Conservation (phyloP, 2,888 invertebrate species). For the Acronicta alni region DNA sequence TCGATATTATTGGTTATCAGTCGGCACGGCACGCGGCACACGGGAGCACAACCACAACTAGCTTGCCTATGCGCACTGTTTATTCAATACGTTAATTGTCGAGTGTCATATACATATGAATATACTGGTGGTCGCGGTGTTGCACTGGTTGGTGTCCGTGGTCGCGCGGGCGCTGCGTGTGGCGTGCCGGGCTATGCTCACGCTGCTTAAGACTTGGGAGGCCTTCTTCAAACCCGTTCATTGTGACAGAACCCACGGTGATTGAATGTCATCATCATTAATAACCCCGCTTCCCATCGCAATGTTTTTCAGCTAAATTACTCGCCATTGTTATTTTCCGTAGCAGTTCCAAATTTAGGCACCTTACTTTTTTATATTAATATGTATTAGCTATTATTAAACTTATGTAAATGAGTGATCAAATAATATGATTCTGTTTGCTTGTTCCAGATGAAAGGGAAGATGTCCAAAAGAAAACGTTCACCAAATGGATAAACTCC, state of each 20-base stretch:
- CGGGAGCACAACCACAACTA: constrained; percentile 15
- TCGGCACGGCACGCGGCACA: constrained; percentile 12
- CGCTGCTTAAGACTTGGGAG: constrained; percentile 73
- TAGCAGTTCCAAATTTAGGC: too few relatives aligned
- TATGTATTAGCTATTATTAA: too few relatives aligned
- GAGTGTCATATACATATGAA: constrained; percentile 15
- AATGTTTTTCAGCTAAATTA: constrained; percentile 2
- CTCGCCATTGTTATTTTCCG: background rate
- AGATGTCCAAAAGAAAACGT: constrained; percentile 98
- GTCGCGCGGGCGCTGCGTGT: constrained; percentile 1
- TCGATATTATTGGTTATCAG: constrained; percentile 38
- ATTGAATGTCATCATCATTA: constrained; percentile 13
- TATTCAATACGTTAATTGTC: background rate
- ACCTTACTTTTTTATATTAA: background rate
- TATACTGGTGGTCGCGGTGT: constrained; percentile 8
- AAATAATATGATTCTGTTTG: constrained; percentile 29
- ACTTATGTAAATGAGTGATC: too few relatives aligned
- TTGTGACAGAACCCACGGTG: constrained; percentile 4
- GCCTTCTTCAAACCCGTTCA: constrained; percentile 53
- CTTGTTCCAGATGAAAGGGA: constrained; percentile 95
- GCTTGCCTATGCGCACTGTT: constrained; percentile 2
- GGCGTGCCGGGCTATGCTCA: constrained; percentile 63
- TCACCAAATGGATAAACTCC: constrained; percentile 97
- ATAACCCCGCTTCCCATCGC: background rate
- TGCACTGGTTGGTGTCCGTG: constrained; percentile 1